Evolutionary conservation across 53 echinoderm and acorn worm genomes (phyloP), one percentile per base, ranked within the genome.

Genomic region (Apostichopus leukothele): DNA sequence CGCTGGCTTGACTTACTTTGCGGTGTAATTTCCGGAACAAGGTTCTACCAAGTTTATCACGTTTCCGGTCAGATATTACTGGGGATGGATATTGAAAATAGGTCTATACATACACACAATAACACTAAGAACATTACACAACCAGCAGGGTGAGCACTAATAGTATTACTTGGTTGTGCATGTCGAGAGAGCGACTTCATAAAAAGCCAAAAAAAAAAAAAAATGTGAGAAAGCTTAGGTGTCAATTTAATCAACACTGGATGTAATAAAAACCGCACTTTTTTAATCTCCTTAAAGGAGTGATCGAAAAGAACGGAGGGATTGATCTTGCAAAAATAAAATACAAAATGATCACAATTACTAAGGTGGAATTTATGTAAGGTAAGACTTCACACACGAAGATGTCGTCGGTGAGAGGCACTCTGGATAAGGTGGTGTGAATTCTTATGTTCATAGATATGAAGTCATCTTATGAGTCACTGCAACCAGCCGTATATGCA

Each of bases 31-130:
- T 81, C 81, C 57, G 81, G 81, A 81, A 59, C 81, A 81, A 23
- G 10, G 81, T 81, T 59, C 81, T 16, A 81, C 81, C 81, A 81
- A 54, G 54, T 81, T 81, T 81, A 25, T 54, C 81, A 81, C 81
- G 81, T 81, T 81, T 81, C 81, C 54, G 81, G 81, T 55, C 81
- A 81, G 81, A 60, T 59, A 81, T 81, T 81, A 23, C 81, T 23
- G 55, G 54, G 54, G 1, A 71, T 16, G 13, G 18, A 71, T 18
- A 71, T 71, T 71, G 71, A 71, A n/a, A 7, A 57, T 57, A 57
- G 57, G 57, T 71, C 71, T 19, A 71, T 71, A 19, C 71, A 19
- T 81, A 59, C n/a, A 54, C 20, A 53, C 55, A 81, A 81, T 55
- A 57, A 25, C 81, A 81, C 81, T 10, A 16, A 63, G 14, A 71